Conservation (phyloP, 2,113 vertebrate species). For the Salvelinus namaycush region DNA sequence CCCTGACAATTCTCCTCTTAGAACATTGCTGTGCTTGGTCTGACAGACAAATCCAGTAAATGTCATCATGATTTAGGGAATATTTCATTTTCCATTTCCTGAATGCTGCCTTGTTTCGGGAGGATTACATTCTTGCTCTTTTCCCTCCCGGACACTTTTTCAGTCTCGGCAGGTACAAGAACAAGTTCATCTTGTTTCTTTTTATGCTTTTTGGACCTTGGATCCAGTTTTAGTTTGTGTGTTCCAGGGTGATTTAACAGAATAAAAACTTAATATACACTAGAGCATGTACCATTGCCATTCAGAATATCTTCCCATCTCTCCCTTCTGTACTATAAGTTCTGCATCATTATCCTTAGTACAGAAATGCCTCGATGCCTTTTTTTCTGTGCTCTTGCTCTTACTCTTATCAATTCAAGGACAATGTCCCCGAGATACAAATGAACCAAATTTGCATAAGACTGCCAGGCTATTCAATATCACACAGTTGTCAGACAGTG, state of each 20-base stretch:
- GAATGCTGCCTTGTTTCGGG: constrained; percentile 43
- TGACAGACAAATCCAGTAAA: constrained; percentile 58
- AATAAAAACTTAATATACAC: not conserved
- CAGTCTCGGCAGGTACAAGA: not conserved
- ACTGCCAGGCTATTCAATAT: not conserved
- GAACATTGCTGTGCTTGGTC: constrained; percentile 35
- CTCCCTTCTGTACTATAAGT: not conserved
- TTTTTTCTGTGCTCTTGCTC: too few relatives aligned
- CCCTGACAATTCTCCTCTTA: constrained; percentile 39
- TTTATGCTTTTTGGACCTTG: constrained; percentile 14
- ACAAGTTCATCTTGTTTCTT: constrained; percentile 8
- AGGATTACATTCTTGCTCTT: constrained; percentile 29
- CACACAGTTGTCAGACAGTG: constrained; percentile 13
- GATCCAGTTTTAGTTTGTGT: constrained; percentile 8
- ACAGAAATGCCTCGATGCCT: not conserved
- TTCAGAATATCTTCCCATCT: not conserved
- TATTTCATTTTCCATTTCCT: constrained; percentile 58
- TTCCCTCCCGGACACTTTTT: not conserved
- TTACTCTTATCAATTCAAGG: constrained; percentile 11
- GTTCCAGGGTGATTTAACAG: constrained; percentile 10
- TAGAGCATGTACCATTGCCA: not conserved
- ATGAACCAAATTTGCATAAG: not conserved
- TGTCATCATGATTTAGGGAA: constrained; percentile 61
- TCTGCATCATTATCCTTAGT: not conserved
- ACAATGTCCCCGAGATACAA: not conserved